Percentiles rank a stretch among this genome's conserved stretches.
Conservation (phyloP, 1,140 invertebrate species). For the Tetranychus cinnabarinus region DNA sequence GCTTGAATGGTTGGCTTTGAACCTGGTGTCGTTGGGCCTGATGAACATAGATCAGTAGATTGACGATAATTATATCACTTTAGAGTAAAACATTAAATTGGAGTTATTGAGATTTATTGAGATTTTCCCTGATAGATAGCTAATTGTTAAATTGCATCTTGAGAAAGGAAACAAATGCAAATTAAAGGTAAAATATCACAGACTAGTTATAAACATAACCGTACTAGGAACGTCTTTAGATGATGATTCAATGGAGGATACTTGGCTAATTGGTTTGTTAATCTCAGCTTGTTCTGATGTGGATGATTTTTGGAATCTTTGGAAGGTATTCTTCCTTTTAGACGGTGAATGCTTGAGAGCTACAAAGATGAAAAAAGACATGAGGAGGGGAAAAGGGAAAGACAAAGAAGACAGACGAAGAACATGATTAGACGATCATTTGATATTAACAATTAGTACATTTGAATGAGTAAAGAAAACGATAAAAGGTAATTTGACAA, state of each 20-base stretch:
- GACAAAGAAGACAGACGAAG: neutral
- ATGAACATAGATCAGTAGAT: no score
- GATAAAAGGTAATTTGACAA: no score
- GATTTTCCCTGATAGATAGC: no score
- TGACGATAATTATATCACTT: no score
- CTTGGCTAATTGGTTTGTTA: neutral
- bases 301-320: neutral
- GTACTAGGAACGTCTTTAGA: constrained; percentile 3
- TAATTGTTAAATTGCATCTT: no score
- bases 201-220: constrained; percentile 1
- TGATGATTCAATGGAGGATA: neutral
- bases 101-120: no score
- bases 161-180: no score
- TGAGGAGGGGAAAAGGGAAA: constrained; percentile 1
- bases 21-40: no score
- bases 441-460: no score
- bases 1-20: no score
- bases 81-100: no score
- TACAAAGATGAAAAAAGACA: constrained; percentile 25
- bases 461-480: no score
- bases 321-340: constrained; percentile 58
- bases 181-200: neutral
- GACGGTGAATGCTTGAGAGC: constrained; percentile 88
- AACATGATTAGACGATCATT: neutral
- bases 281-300: neutral